Conservation (phyloP, 2,113 vertebrate species). For the Micronycteris hirsuta region DNA sequence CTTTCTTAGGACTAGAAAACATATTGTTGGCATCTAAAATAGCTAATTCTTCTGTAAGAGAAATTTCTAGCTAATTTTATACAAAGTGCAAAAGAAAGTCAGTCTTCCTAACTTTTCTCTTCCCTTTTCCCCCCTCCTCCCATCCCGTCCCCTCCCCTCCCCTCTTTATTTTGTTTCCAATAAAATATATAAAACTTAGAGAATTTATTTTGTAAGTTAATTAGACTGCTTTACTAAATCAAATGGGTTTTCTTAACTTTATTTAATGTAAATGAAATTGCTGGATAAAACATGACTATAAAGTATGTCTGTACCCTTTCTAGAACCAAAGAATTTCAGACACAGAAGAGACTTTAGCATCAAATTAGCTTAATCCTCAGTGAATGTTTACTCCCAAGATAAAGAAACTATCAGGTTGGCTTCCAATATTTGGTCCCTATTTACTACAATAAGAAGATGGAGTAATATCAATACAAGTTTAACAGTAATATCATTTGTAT, state of each 20-base stretch:
- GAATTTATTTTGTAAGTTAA: not conserved
- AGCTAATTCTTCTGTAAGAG: not conserved
- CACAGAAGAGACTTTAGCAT: not conserved
- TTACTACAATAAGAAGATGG: not conserved
- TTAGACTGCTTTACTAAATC: not conserved
- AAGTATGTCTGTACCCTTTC: not conserved
- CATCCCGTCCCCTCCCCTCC: not conserved
- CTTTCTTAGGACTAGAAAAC: not conserved
- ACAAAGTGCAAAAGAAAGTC: not conserved
- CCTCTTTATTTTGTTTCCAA: not conserved
- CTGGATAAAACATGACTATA: not conserved
- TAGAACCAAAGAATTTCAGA: not conserved
- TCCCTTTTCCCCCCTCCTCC: not conserved
- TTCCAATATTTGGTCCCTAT: not conserved
- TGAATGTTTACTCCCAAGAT: not conserved
- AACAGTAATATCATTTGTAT: not conserved
- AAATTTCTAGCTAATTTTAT: not conserved
- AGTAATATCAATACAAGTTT: not conserved
- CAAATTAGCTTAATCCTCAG: not conserved
- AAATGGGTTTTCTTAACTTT: not conserved
- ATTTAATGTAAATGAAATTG: not conserved
- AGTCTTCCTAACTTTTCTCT: not conserved
- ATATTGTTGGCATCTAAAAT: not conserved
- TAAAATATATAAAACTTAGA: not conserved
- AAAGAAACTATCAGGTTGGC: not conserved